Base-by-base conservation (phyloP, 2,113 vertebrate species). In the Melanostigma gelatinosum region DNA sequence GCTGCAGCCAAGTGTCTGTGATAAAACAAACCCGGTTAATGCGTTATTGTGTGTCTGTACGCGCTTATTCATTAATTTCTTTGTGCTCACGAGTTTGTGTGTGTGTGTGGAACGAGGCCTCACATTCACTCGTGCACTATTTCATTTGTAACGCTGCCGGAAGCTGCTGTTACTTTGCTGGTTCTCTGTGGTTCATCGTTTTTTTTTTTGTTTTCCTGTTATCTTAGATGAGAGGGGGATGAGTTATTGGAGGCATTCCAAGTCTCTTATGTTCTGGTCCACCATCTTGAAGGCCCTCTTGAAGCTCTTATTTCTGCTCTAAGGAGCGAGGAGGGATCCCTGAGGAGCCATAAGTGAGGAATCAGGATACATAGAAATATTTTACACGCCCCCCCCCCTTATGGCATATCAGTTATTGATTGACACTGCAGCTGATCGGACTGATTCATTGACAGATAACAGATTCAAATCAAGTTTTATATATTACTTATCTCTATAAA, bases 1-100 rank as follows among this genome's bases (percentile, higher is more conserved):
- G 48, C 72, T 64, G 52, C 50, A 85, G 79, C 80, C 83, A 83
- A 77, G 77, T 83, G 46, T 74, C 58, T 82, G 75, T 58, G 77
- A 85, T 88, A 72, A 80, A 75, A 72, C 29, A 1, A 85, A 78
- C 66, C 54, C 77, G 66, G 34, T 77, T 50, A 38, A 1, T 63
- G 52, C 63, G 60, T 60, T 32, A 65, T 62, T 80, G 72, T 10
- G 54, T 58, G 65, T 40, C 27, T 64, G 34, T 58, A 66, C 40
- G 54, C 11, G 50, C 8, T 24, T 72, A 50, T 68, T 65, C 18
- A 44, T 77, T 75, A 20, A 50, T 66, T 70, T 5, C 32, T 73
- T 63, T 61, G 71, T 57, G 22, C 38, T 70, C 70, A 62, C 18
- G 55, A 57, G 77, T 27, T 46, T 29, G 34, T 34, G 32, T 32